phyloP scores from a whole-genome alignment of 2,113 vertebrate genomes.

The Nannobrachium achirus region DNA sequence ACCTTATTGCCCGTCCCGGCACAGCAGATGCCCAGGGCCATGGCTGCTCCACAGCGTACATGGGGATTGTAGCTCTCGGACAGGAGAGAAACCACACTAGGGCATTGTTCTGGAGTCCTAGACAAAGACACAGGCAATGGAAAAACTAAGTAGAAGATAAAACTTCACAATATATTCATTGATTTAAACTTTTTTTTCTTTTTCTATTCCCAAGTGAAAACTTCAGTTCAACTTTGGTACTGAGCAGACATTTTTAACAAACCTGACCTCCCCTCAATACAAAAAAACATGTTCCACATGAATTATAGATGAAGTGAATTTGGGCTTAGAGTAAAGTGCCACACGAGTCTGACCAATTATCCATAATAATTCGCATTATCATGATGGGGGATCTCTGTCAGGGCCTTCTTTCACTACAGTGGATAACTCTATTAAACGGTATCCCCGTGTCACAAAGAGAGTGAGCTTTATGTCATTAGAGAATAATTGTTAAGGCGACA shows the following conservation, averaged over 20 bases:
- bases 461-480: background rate
- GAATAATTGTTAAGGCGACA: too few species aligned
- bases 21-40: constrained; percentile 98
- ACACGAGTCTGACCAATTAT: background rate
- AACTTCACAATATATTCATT: too few species aligned
- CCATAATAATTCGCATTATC: background rate
- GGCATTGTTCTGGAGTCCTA: constrained; percentile 98
- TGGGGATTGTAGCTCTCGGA: constrained; percentile 99
- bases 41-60: constrained; percentile 96
- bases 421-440: background rate
- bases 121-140: constrained; percentile 33
- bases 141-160: background rate
- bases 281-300: background rate
- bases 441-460: background rate
- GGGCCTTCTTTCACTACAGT: background rate
- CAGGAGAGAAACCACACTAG: constrained; percentile 95
- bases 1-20: constrained; percentile 98
- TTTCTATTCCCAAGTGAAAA: too few species aligned
- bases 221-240: too few species aligned
- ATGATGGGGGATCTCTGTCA: background rate
- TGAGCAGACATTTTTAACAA: too few species aligned
- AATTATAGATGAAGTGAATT: background rate
- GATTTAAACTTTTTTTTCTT: too few species aligned
- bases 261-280: too few species aligned
- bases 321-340: background rate